Percentiles rank a stretch among this genome's conserved stretches.
These are phyloP conservation scores for Kryptolebias marmoratus DNA, from an alignment of 2,113 vertebrate species.

Conservation along the genomic window DNA sequence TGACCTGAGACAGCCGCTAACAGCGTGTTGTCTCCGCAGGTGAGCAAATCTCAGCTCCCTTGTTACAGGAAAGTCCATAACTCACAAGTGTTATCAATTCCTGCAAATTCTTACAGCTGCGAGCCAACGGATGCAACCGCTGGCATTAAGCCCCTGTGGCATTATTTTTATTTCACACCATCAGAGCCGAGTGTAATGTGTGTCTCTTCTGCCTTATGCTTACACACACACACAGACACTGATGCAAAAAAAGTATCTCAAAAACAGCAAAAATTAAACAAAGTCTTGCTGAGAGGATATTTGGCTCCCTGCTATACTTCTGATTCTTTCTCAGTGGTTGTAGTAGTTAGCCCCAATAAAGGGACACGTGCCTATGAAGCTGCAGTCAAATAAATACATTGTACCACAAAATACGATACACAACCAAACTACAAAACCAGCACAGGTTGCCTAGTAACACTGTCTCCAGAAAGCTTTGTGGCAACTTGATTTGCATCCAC, in stretches of 20 bases:
- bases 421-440: constrained; percentile 63
- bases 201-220: not conserved
- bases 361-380: constrained; percentile 14
- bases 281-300: not conserved
- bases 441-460: constrained; percentile 81
- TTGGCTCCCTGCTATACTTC: not conserved
- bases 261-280: not conserved
- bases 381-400: constrained; percentile 40
- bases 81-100: constrained; percentile 55
- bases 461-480: constrained; percentile 68
- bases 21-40: constrained; percentile 57
- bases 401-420: constrained; percentile 33
- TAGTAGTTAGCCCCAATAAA: constrained; percentile 2
- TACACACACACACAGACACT: not conserved
- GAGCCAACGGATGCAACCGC: constrained; percentile 16
- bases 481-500: constrained; percentile 72
- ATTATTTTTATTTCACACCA: constrained; percentile 25
- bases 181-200: constrained; percentile 7
- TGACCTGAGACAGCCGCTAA: constrained; percentile 48
- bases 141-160: constrained; percentile 34
- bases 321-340: constrained; percentile 1
- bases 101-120: constrained; percentile 33
- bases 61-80: constrained; percentile 58
- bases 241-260: constrained; percentile 14
- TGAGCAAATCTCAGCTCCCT: constrained; percentile 40